Conservation (phyloP, 2,888 invertebrate genomes). For the Altica lythri region DNA sequence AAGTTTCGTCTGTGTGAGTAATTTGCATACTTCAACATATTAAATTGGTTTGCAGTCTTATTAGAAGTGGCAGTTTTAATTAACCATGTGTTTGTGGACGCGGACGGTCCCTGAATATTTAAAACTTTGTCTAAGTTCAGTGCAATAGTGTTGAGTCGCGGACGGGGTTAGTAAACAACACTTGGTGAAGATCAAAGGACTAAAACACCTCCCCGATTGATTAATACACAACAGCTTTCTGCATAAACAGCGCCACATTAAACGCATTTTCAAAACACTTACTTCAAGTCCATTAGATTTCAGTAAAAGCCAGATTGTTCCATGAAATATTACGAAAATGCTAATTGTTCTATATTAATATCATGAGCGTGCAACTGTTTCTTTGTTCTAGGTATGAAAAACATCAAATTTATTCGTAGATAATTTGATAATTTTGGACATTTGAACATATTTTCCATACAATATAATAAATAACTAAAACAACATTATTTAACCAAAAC, state of each 20-base stretch:
- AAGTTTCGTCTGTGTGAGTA: conserved; percentile 11
- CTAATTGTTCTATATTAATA: not conserved
- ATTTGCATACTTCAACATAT: conserved; percentile 27
- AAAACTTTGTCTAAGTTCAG: conserved; percentile 50
- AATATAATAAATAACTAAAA: too few relatives aligned
- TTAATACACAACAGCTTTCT: conserved; percentile 45
- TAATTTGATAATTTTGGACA: too few relatives aligned
- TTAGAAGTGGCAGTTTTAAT: conserved; percentile 46
- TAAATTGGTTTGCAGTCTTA: conserved; percentile 30
- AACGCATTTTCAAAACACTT: conserved; percentile 15
- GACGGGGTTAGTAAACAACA: conserved; percentile 43
- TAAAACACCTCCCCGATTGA: conserved; percentile 46
- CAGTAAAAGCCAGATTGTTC: not conserved
- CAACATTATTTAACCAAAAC: too few relatives aligned
- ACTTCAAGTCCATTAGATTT: not conserved
- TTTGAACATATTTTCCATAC: too few relatives aligned
- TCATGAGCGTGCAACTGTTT: too few relatives aligned
- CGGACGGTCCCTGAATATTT: conserved; percentile 51
- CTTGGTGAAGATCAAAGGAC: conserved; percentile 50
- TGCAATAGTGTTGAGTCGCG: conserved; percentile 39
- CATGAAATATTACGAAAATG: conserved; percentile 8
- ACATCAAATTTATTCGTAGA: too few relatives aligned
- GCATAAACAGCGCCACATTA: conserved; percentile 19
- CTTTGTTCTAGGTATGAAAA: too few relatives aligned
- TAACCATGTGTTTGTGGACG: conserved; percentile 50